These are phyloP conservation scores for Channallabes apus DNA, from an alignment of 2,797 vertebrate genomes.

Conservation along the genomic window DNA sequence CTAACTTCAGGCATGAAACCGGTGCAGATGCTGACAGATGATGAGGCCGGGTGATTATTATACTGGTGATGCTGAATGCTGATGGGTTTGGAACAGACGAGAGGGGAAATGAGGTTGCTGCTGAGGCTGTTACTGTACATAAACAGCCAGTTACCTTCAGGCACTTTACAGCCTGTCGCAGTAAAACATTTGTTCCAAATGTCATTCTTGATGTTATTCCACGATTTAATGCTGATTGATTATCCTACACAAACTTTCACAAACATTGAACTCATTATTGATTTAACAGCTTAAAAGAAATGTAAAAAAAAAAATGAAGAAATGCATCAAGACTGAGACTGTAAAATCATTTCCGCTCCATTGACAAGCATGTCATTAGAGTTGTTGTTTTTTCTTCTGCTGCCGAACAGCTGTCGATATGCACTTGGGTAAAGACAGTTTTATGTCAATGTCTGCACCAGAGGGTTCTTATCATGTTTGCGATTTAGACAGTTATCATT, in stretches of 20 bases:
- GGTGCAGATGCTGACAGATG: too few relatives aligned
- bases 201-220: too few relatives aligned
- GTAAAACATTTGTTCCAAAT: too few relatives aligned
- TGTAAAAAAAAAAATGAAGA: neutral
- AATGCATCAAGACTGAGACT: neutral
- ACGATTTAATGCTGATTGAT: neutral
- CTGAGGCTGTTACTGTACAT: too few relatives aligned
- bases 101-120: too few relatives aligned
- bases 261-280: conserved; percentile 12
- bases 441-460: neutral
- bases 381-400: neutral
- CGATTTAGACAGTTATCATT: neutral
- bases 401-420: neutral
- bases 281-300: conserved; percentile 3
- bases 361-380: neutral
- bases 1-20: too few relatives aligned
- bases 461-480: neutral
- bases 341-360: neutral
- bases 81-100: too few relatives aligned
- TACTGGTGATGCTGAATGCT: too few relatives aligned
- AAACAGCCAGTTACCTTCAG: too few relatives aligned
- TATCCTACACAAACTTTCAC: neutral
- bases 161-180: too few relatives aligned
- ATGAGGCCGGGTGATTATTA: too few relatives aligned
- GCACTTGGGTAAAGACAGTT: neutral